Base-by-base conservation (phyloP, 1,140 invertebrate species). In the Drosophila orosa region DNA sequence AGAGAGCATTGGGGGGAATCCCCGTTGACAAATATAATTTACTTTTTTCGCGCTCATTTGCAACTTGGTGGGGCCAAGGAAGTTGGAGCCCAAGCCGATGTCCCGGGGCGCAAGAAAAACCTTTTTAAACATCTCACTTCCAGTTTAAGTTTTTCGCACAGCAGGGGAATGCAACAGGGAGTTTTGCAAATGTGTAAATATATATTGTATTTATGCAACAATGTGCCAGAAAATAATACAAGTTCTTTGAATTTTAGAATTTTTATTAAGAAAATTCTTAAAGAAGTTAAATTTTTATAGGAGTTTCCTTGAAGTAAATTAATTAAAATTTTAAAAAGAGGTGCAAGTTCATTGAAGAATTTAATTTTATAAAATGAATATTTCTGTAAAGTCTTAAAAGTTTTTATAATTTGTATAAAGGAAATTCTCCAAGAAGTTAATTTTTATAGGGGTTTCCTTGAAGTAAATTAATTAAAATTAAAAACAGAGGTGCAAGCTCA, bases 21-120 rank as follows among this genome's bases (percentile, higher is more conserved):
- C 68, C 83, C 59, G 71, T 76, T 82, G 82, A 79, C 75, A 87
- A 82, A 86, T 86, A 86, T 87, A 83, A 86, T 86, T 86, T 87
- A 76, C 71, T 87, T 87, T 86, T 86, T 86, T 83, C 69, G 80
- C 80, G 81, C 77, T 86, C 69, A 76, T 83, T 87, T 79, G 62
- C 69, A 65, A 80, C 80, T 42, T 45, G 73, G 37, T 52, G 29
- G 48, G 13, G 47, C 61, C 25, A 74, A 74, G 58, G 40, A 65
- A 50, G 54, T 47, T 52, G 22, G 25, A 59, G 55, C 22, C 27
- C 50, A 31, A 31, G 37, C 35, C 33, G 50, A 35, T 37, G 45
- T 61, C 81, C 74, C 27, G 59, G 80, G 58, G 66, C 61, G 82
- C 78, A 40, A 77, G 66, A 85, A 82, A 74, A 83, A 22, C 74